Percentiles rank a stretch among this genome's conserved stretches.
phyloP scores from a whole-genome alignment of 1,140 invertebrate genomes.

The Chionoecetes opilio region DNA sequence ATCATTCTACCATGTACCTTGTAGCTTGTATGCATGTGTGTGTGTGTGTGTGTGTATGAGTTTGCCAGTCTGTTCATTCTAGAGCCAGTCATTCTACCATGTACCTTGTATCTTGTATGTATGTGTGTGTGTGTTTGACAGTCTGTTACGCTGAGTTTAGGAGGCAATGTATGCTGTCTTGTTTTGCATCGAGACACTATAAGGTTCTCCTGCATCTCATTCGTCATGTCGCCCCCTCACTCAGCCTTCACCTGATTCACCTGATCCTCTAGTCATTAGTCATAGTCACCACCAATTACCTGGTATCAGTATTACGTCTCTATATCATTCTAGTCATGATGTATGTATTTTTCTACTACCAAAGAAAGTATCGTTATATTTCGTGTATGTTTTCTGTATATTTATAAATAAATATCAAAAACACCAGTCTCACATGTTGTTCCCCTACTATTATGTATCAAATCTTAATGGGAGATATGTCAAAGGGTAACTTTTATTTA shows the following conservation, averaged over 20 bases:
- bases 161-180: background rate
- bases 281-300: background rate
- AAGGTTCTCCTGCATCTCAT: background rate
- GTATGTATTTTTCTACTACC: background rate
- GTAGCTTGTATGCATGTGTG: background rate
- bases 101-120: too few species aligned
- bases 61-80: too few species aligned
- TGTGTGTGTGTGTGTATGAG: background rate
- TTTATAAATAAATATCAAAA: constrained; percentile 51
- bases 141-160: background rate
- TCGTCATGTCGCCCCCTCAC: background rate
- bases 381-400: constrained; percentile 50
- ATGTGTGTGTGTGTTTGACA: background rate
- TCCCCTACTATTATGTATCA: background rate
- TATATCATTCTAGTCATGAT: background rate
- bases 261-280: background rate
- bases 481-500: too few species aligned
- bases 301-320: background rate
- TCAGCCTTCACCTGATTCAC: background rate
- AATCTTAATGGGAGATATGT: too few species aligned
- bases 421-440: background rate
- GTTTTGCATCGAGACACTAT: background rate
- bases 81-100: too few species aligned
- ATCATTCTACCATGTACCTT: too few species aligned
- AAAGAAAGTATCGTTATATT: background rate